These are phyloP conservation scores for Corythaeola cristata DNA, from an alignment of 2,113 vertebrate genomes.

Conservation along the genomic window DNA sequence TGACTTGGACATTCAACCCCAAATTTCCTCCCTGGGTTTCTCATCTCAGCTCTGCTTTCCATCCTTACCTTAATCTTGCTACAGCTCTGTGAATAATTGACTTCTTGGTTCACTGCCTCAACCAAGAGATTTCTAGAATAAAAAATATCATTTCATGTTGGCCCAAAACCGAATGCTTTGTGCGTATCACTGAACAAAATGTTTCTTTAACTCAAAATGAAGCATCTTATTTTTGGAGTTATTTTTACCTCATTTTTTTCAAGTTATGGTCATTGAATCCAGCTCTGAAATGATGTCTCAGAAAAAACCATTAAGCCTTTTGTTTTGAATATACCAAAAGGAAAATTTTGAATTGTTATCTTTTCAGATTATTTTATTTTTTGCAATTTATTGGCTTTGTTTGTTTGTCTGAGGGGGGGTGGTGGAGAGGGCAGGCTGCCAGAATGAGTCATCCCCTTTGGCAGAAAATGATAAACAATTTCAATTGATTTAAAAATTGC, in stretches of 20 bases:
- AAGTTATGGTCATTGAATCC: conserved; percentile 41
- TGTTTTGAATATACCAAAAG: conserved; percentile 31
- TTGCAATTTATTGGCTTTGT: conserved; percentile 39
- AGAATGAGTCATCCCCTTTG: conserved; percentile 47
- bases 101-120: conserved; percentile 61
- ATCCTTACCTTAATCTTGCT: conserved; percentile 45
- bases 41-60: conserved; percentile 16
- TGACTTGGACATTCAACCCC: not conserved
- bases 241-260: conserved; percentile 61
- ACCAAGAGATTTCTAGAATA: conserved; percentile 52
- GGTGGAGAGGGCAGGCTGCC: conserved; percentile 17
- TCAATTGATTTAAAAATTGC: conserved; percentile 37
- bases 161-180: conserved; percentile 25
- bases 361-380: conserved; percentile 29
- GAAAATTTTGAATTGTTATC: conserved; percentile 31
- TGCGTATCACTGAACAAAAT: conserved; percentile 1
- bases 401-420: conserved; percentile 47
- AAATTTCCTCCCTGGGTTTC: conserved; percentile 1
- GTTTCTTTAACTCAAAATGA: conserved; percentile 55
- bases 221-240: conserved; percentile 6
- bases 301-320: not conserved
- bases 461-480: conserved; percentile 44
- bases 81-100: conserved; percentile 49
- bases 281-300: not conserved
- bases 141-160: conserved; percentile 20